Conservation (phyloP, 2,888 invertebrate genomes). For the Leucoptera coffeella region DNA sequence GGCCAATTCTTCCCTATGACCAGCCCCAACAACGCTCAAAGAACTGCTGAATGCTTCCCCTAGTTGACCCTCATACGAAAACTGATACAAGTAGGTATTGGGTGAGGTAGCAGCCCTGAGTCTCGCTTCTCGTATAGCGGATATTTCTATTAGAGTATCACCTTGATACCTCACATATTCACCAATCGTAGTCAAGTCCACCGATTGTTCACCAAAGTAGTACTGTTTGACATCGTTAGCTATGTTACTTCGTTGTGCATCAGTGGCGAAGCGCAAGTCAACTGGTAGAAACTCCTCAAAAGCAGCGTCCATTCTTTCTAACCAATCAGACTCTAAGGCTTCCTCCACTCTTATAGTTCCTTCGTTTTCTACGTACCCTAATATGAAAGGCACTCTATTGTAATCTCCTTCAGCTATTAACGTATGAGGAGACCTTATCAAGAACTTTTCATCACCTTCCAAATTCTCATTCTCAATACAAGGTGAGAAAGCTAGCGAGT, state of each 20-base stretch:
- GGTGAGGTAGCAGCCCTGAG: constrained; percentile 13
- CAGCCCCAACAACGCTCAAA: constrained; percentile 16
- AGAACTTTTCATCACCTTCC: constrained; percentile 15
- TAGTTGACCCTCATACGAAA: constrained; percentile 28
- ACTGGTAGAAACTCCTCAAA: constrained; percentile 28
- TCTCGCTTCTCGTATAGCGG: constrained; percentile 23
- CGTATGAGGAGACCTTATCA: constrained; percentile 22
- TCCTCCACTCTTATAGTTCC: constrained; percentile 28
- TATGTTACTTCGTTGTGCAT: constrained; percentile 12
- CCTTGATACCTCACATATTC: constrained; percentile 26
- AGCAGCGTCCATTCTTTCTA: constrained; percentile 21
- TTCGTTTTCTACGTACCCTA: constrained; percentile 33
- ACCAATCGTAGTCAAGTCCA: constrained; percentile 11
- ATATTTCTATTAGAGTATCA: constrained; percentile 31
- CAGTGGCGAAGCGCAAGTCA: constrained; percentile 19
- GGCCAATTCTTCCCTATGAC: constrained; percentile 31
- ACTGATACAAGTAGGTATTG: constrained; percentile 28
- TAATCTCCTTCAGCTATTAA: constrained; percentile 17
- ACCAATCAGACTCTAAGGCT: constrained; percentile 20
- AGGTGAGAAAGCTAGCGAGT: constrained; percentile 32
- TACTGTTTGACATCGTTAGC: constrained; percentile 15
- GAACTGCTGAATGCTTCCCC: constrained; percentile 20
- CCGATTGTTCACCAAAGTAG: constrained; percentile 17
- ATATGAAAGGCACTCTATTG: constrained; percentile 23
- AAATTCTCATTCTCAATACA: constrained; percentile 24